phyloP scores from a whole-genome alignment of 2,888 invertebrate species.

The Cremastobaeus sp. region DNA sequence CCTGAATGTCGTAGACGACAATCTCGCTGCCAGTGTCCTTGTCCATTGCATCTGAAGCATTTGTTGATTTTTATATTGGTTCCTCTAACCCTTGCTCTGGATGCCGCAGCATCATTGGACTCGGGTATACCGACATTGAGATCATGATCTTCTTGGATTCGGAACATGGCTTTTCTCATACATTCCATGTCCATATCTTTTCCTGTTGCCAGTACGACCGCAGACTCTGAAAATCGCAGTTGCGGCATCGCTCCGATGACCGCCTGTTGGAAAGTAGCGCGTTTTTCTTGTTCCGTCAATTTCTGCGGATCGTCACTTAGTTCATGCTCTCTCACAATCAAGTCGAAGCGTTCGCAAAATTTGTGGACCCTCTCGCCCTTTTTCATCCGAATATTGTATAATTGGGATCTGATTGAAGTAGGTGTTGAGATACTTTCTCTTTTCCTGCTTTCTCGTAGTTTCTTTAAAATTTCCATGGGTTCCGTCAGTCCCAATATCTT shows the following conservation, averaged over 20 bases:
- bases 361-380: constrained; percentile 42
- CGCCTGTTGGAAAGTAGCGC: constrained; percentile 55
- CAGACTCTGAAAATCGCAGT: constrained; percentile 48
- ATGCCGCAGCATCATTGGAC: constrained; percentile 15
- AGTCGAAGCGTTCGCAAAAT: constrained; percentile 50
- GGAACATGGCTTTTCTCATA: constrained; percentile 37
- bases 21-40: constrained; percentile 30
- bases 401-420: constrained; percentile 45
- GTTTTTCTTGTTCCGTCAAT: too few species aligned
- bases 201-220: constrained; percentile 46
- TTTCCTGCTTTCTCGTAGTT: constrained; percentile 47
- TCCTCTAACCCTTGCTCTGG: constrained; percentile 4
- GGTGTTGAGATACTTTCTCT: constrained; percentile 50
- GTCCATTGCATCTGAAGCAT: constrained; percentile 49
- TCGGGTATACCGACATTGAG: constrained; percentile 5
- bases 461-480: constrained; percentile 44
- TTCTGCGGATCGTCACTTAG: too few species aligned
- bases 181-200: constrained; percentile 55
- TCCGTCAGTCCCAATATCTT: constrained; percentile 55
- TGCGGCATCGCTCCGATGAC: constrained; percentile 51
- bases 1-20: constrained; percentile 9
- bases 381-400: constrained; percentile 31
- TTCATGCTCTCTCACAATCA: constrained; percentile 47
- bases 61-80: constrained; percentile 3
- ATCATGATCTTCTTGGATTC: constrained; percentile 45